A percentile compares a stretch with the other conserved stretches of the same genome.
These are phyloP conservation scores for Oryctolagus cuniculus DNA, from an alignment of 2,113 vertebrate species.

Conservation along the genomic window mOryCun1.1 NC_091436.1:155339501-155340000, in stretches of 20 bases:
- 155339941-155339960: too few relatives aligned
- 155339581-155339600: not conserved
- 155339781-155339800: not conserved
- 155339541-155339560: too few relatives aligned
- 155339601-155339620: not conserved
- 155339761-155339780: not conserved
- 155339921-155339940: too few relatives aligned
- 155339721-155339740: not conserved
- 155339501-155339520: too few relatives aligned
- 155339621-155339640: not conserved
- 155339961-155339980: too few relatives aligned
- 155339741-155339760: not conserved
- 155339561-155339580: too few relatives aligned
- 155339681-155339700: not conserved
- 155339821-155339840: not conserved
- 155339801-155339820: not conserved
- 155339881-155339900: not conserved
- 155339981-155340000: too few relatives aligned
- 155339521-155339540: too few relatives aligned
- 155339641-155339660: not conserved
- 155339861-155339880: not conserved
- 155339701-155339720: not conserved
- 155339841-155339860: not conserved
- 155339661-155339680: not conserved
- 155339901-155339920: too few relatives aligned